Evolutionary conservation across 1,140 invertebrate genomes (phyloP), one percentile per base, ranked within the genome.

Genomic region (Drosophila subpulchrella): DNA sequence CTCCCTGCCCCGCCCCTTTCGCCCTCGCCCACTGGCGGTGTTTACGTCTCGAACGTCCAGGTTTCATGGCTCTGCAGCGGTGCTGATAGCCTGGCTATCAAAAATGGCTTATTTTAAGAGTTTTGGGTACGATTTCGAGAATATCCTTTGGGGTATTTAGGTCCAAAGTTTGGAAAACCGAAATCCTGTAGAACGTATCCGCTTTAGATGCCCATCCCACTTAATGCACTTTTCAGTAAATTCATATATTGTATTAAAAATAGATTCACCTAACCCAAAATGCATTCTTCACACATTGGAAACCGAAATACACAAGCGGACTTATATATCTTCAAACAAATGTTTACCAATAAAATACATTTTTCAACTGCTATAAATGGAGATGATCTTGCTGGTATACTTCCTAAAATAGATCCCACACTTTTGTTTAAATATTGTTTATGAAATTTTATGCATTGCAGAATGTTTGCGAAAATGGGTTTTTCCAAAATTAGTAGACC

Each of bases 21-120:
- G 34, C 32, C 32, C 57, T 55, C 56, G 41, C 47, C 55, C 67
- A 41, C 68, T 51, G 36, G 15, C 72, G 41, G 47, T 71, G 68
- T 71, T 71, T 71, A 71, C 68, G 66, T 71, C 65, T 57, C 51
- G 44, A 32, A 34, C 48, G 67, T 71, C 67, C 67, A 71, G 67
- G 51, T 58, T 71, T 71, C 20, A 30, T 60, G 55, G 32, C 15
- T 42, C 6, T 20, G 41, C 10, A 13, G 8, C 27, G 42, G 54
- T 50, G 59, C 62, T 62, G 74, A 47, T 41, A 34, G 32, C 51
- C 44, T 71, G 68, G 68, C 65, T 47, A 60, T 12, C 38, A 32
- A 58, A 57, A 32, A 10, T 62, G 34, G 36, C 24, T 59, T 20
- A 1, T 32, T 12, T 59, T 59, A 3, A 13, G 8, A 27, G 4